Evolutionary conservation across 1,140 invertebrate genomes (phyloP).

Genomic region (Streblospio benedicti): DNA sequence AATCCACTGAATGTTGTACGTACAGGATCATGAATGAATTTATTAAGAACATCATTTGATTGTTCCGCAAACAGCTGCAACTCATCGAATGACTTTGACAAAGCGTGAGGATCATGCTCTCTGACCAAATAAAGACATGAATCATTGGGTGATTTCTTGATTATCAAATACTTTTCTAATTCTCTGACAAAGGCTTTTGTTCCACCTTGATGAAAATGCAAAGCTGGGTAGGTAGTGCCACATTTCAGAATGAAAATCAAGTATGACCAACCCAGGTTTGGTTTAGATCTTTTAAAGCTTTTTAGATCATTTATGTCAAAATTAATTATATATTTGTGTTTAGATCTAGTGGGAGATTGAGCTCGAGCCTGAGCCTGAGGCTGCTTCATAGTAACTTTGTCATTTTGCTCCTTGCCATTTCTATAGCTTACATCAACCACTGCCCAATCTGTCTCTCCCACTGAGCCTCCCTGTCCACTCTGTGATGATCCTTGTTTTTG

Average conservation of each 20-base stretch:
- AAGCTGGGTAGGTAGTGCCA: slow-evolving; percentile 64
- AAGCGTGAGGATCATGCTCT: slow-evolving; percentile 57
- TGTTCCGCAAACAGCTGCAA: slow-evolving; percentile 68
- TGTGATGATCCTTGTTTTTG: neutral
- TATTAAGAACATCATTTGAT: slow-evolving; percentile 43
- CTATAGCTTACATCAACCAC: too few species aligned
- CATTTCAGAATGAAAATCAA: slow-evolving; percentile 53
- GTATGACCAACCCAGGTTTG: slow-evolving; percentile 41
- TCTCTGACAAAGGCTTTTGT: slow-evolving; percentile 65
- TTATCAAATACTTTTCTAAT: slow-evolving; percentile 45
- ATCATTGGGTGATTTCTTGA: slow-evolving; percentile 57
- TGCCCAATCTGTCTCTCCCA: slow-evolving; percentile 10
- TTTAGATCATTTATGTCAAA: slow-evolving; percentile 49
- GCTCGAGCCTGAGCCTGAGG: slow-evolving; percentile 1
- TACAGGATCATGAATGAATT: slow-evolving; percentile 59
- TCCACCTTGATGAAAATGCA: slow-evolving; percentile 78
- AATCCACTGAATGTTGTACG: slow-evolving; percentile 72
- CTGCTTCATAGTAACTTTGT: slow-evolving; percentile 17
- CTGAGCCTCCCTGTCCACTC: slow-evolving; percentile 13
- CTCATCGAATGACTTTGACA: slow-evolving; percentile 75
- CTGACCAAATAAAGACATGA: slow-evolving; percentile 63
- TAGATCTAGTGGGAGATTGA: too few species aligned
- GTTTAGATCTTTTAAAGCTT: slow-evolving; percentile 43
- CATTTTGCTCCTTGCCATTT: too few species aligned
- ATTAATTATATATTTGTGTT: slow-evolving; percentile 40